These are phyloP conservation scores for Tauraco hartlaubi DNA, from an alignment of 2,797 vertebrate species.

Conservation along the genomic window DNA sequence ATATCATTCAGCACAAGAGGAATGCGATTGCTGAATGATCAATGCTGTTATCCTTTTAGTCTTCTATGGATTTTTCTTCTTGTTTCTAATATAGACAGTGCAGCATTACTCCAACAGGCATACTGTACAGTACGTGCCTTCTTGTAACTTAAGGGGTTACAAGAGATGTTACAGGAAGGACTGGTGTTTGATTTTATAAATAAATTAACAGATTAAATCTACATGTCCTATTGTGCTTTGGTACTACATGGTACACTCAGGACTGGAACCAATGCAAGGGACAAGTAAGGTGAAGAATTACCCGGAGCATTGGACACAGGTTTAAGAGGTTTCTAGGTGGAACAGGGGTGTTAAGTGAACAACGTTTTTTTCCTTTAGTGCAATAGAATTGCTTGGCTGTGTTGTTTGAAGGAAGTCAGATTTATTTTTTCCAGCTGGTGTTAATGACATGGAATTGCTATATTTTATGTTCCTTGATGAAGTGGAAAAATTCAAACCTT, in stretches of 20 bases:
- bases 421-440: background rate
- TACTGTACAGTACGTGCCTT: background rate
- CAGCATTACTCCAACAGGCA: background rate
- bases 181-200: background rate
- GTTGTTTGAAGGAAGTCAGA: background rate
- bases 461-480: background rate
- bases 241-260: background rate
- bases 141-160: background rate
- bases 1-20: background rate
- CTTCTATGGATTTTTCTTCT: background rate
- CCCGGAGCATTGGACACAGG: background rate
- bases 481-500: background rate
- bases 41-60: background rate
- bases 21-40: background rate
- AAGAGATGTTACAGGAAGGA: background rate
- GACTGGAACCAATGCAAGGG: background rate
- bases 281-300: background rate
- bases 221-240: background rate
- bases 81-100: background rate
- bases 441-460: background rate
- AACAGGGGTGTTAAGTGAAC: background rate
- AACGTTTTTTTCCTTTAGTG: background rate
- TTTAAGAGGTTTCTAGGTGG: background rate
- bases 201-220: background rate
- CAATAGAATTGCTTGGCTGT: background rate